These are phyloP conservation scores for Psophia crepitans DNA, from an alignment of 2,113 vertebrate species.

Conservation along the genomic window DNA sequence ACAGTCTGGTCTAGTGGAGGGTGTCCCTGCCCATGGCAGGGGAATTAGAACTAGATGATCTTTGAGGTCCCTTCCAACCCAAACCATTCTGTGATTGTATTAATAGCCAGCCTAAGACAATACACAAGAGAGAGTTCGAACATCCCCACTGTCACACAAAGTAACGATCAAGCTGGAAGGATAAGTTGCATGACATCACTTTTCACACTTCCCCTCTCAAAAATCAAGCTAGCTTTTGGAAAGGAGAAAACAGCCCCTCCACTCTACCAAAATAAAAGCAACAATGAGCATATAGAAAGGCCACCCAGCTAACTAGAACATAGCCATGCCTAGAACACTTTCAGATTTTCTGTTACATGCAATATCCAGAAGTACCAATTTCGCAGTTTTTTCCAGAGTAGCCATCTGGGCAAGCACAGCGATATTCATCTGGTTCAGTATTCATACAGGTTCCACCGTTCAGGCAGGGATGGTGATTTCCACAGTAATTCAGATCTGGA, in stretches of 20 bases:
- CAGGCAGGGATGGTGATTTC: conserved; percentile 89
- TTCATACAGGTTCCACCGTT: conserved; percentile 94
- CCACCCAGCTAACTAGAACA: not conserved
- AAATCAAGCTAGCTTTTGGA: not conserved
- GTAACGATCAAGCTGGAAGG: not conserved
- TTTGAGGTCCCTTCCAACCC: too few species aligned
- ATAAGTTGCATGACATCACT: not conserved
- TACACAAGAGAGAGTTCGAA: not conserved
- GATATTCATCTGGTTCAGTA: conserved; percentile 89
- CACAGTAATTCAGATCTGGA: conserved; percentile 95
- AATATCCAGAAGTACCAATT: conserved; percentile 74
- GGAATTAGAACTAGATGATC: too few species aligned
- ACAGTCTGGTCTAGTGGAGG: too few species aligned
- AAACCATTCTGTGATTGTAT: too few species aligned
- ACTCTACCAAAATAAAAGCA: not conserved
- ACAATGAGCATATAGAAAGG: not conserved
- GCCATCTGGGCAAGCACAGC: conserved; percentile 88
- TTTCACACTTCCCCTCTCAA: not conserved
- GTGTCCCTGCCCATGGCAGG: too few species aligned
- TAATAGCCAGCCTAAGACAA: not conserved
- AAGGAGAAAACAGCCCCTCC: not conserved
- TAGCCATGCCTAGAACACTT: not conserved
- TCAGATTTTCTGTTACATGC: not conserved
- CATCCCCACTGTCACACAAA: not conserved
- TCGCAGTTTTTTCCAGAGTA: conserved; percentile 94